Base-by-base conservation (phyloP, 2,797 vertebrate species). In the Carapus acus region DNA sequence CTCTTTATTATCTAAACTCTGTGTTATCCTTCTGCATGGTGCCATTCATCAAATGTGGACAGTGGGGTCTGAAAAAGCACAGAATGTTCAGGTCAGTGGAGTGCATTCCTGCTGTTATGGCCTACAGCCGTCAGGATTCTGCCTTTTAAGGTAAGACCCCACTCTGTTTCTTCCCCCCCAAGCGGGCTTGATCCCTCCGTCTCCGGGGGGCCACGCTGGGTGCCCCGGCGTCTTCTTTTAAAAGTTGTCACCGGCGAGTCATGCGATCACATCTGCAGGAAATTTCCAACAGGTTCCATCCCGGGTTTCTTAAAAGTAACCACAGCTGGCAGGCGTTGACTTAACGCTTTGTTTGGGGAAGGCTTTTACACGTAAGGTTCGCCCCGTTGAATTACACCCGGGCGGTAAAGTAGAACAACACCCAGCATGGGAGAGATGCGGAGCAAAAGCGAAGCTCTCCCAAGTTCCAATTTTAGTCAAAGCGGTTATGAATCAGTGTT, bases 61-160 rank as follows among this genome's bases (percentile, higher is more conserved):
- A 58, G 38, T 14, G 8, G 18, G 58, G 40, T 23, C 47, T 57
- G 33, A 65, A n/a, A n/a, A 65, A 59, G 43, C 45, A 55, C 39
- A 1, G n/a, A 58, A 69, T 15, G 29, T 41, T 63, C 59, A 63
- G 75, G 73, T 81, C 74, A 77, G 52, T 62, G 48, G 47, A 64
- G 49, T 59, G 54, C 76, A 74, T 83, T 84, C 60, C 67, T 74
- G 43, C 24, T 6, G 17, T 70, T 62, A 46, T 54, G 66, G 64
- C 44, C 62, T 53, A 45, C 58, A 76, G 59, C 36, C 39, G 45
- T 62, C 57, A 54, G 62, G 58, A 75, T 85, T 83, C 78, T 84
- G 65, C 85, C 85, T 84, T 89, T 88, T 88, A 88, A 87, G 87
- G 87, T 75, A 83, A 83, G 76, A 71, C 72, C 65, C 54, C 65